phyloP scores from a whole-genome alignment of 1,140 invertebrate species.

The Triops cancriformis region DNA sequence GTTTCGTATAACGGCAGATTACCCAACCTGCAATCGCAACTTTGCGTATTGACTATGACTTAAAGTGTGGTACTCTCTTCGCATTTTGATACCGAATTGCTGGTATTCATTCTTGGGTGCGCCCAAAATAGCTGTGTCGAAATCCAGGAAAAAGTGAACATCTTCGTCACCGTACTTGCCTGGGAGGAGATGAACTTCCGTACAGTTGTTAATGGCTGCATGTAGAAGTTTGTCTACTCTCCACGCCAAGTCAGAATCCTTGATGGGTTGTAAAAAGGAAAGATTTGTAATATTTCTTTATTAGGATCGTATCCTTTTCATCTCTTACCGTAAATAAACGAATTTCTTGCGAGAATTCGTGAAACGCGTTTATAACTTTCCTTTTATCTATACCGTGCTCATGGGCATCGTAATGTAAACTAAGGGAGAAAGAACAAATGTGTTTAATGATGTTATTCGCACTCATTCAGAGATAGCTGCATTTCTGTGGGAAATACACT shows the following conservation, averaged over 20 bases:
- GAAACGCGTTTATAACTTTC: constrained; percentile 17
- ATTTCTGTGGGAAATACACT: not conserved
- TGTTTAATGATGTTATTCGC: too few species aligned
- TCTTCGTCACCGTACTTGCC: constrained; percentile 18
- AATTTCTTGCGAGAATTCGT: constrained; percentile 19
- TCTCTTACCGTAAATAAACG: not conserved
- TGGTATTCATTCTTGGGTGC: constrained; percentile 6
- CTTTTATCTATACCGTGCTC: constrained; percentile 24
- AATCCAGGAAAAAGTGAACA: constrained; percentile 26
- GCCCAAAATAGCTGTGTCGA: constrained; percentile 25
- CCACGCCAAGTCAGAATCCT: not conserved
- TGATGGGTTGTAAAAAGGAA: not conserved
- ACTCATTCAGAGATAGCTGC: too few species aligned
- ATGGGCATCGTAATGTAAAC: constrained; percentile 25
- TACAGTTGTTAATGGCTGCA: constrained; percentile 17
- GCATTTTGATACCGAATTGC: constrained; percentile 15
- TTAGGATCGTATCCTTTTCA: not conserved
- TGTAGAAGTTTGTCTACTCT: not conserved
- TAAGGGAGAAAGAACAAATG: constrained; percentile 13
- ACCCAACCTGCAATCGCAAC: constrained; percentile 5
- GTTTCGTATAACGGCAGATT: not conserved
- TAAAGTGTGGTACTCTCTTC: constrained; percentile 21
- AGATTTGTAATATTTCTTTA: not conserved
- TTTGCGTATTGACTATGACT: constrained; percentile 24
- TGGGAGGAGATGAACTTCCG: constrained; percentile 17